These are phyloP conservation scores for Talpa occidentalis DNA, from an alignment of 2,113 vertebrate genomes.

Conservation along the genomic window DNA sequence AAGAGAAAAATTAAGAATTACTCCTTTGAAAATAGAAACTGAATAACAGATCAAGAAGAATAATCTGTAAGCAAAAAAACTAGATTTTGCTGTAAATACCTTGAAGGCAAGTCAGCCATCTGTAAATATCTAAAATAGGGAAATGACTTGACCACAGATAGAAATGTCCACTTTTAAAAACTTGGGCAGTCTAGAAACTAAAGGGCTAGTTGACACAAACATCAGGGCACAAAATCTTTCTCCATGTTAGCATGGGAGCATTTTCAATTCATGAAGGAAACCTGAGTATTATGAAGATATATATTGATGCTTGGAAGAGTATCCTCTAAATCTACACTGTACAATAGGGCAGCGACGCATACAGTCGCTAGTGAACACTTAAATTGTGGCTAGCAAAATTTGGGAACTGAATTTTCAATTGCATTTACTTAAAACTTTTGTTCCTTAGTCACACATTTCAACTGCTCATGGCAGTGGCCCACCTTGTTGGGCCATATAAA, in stretches of 20 bases:
- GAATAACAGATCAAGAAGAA: not conserved
- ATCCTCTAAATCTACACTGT: not conserved
- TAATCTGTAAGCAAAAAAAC: constrained; percentile 4
- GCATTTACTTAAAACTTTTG: constrained; percentile 40
- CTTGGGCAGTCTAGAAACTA: not conserved
- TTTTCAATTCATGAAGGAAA: not conserved
- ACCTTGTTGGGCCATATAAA: not conserved
- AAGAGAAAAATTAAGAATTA: constrained; percentile 36
- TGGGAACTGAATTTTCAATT: constrained; percentile 23
- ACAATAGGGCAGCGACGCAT: not conserved
- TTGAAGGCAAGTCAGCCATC: not conserved
- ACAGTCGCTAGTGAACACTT: not conserved
- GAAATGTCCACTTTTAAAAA: constrained; percentile 20
- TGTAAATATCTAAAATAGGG: not conserved
- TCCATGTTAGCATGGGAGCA: not conserved
- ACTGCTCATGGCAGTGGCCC: not conserved
- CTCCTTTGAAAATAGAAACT: not conserved
- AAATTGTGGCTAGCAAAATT: not conserved
- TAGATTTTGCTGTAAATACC: not conserved
- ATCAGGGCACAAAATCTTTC: constrained; percentile 9
- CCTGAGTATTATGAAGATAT: not conserved
- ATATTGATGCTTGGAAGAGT: not conserved
- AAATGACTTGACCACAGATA: not conserved
- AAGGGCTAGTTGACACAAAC: not conserved
- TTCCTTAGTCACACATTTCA: constrained; percentile 42